phyloP scores from a whole-genome alignment of 2,888 invertebrate genomes.

The Amphipoea oculea region DNA sequence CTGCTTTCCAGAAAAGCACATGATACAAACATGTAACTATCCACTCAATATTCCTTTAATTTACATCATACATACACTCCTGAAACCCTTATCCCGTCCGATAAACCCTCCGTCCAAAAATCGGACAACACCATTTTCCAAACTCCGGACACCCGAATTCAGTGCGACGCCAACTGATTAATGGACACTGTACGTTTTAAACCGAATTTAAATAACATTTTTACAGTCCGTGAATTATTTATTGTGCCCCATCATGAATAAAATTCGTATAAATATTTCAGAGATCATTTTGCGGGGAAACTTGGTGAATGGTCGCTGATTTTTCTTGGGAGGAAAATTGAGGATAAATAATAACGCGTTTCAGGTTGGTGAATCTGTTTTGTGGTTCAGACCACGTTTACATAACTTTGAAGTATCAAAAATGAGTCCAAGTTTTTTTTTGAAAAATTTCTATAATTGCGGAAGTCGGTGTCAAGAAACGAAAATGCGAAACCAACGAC shows the following conservation, averaged over 20 bases:
- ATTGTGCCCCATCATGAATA: conserved; percentile 68
- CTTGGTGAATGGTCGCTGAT: conserved; percentile 25
- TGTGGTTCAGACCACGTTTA: too few relatives aligned
- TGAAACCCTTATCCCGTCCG: conserved; percentile 27
- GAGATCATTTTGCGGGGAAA: conserved; percentile 47
- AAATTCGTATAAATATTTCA: conserved; percentile 67
- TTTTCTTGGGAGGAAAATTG: conserved; percentile 20
- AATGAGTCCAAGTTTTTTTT: too few relatives aligned
- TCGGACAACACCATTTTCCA: conserved; percentile 38
- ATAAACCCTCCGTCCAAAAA: conserved; percentile 51
- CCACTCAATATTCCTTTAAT: conserved; percentile 32
- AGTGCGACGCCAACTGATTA: conserved; percentile 69
- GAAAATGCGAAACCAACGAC: too few relatives aligned
- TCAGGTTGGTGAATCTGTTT: background rate
- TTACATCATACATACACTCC: conserved; percentile 25
- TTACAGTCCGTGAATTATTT: conserved; percentile 78
- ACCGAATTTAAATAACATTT: conserved; percentile 78
- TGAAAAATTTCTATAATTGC: too few relatives aligned
- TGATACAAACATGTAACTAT: background rate
- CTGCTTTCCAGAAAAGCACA: background rate
- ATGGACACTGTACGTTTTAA: conserved; percentile 71
- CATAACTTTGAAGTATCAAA: too few relatives aligned
- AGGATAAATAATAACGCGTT: background rate
- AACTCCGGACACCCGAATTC: conserved; percentile 52
- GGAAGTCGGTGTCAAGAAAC: too few relatives aligned